These are phyloP conservation scores for Actinostola sp. DNA, from an alignment of 92 coral and sea anemone species.

Conservation along the genomic window DNA sequence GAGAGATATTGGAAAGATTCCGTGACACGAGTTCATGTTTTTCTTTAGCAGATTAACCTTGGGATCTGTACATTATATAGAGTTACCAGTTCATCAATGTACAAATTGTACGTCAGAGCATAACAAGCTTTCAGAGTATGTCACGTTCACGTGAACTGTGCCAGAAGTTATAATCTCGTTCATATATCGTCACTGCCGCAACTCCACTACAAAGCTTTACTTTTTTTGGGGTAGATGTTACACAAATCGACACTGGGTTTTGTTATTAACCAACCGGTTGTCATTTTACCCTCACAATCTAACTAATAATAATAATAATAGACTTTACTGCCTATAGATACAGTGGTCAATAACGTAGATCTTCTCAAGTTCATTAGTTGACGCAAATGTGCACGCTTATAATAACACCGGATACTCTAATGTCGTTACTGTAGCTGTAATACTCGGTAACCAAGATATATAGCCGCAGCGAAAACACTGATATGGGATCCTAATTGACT, in stretches of 20 bases:
- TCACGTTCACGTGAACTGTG: constrained; percentile 17
- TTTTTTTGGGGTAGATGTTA: no score
- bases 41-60: constrained; percentile 19
- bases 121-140: neutral
- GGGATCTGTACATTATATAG: constrained; percentile 15
- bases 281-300: no score
- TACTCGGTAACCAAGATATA: neutral
- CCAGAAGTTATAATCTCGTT: no score
- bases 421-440: neutral
- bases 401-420: neutral
- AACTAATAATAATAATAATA: no score
- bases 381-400: constrained; percentile 8
- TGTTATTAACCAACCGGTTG: no score
- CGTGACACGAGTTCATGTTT: constrained; percentile 20
- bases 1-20: constrained; percentile 28
- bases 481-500: neutral
- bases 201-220: no score
- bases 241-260: no score
- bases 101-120: constrained; percentile 17
- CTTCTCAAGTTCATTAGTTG: neutral
- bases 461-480: no score
- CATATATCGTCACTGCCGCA: no score
- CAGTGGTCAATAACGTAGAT: neutral
- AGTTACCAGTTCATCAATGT: constrained; percentile 6
- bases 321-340: no score